Evolutionary conservation across 2,888 invertebrate species (phyloP).

Genomic region (Phragmatobia fuliginosa): DNA sequence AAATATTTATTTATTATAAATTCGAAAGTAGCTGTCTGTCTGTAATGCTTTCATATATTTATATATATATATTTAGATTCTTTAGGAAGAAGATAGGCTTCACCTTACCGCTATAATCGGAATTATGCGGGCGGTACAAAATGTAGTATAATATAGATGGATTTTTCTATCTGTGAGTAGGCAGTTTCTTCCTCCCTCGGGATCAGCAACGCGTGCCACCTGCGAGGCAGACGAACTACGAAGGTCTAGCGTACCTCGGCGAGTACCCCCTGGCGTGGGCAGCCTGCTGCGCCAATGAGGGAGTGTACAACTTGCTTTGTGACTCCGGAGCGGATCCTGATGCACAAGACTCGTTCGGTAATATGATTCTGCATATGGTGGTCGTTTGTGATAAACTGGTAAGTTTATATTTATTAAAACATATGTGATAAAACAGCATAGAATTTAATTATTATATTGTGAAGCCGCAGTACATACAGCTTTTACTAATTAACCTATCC

Average conservation of each 20-base stretch:
- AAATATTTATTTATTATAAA: too few species aligned
- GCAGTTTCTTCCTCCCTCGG: slow-evolving; percentile 97
- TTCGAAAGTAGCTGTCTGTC: too few species aligned
- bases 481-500: too few species aligned
- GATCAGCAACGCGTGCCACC: slow-evolving; percentile 95
- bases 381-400: slow-evolving; percentile 99
- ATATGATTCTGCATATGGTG: slow-evolving; percentile 99
- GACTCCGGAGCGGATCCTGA: slow-evolving; percentile 98
- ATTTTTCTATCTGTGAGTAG: slow-evolving; percentile 65
- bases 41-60: too few species aligned
- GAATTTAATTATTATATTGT: too few species aligned
- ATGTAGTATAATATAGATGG: too few species aligned
- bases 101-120: too few species aligned
- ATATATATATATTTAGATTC: too few species aligned
- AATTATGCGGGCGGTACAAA: too few species aligned
- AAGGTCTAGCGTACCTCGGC: slow-evolving; percentile 98
- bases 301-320: slow-evolving; percentile 97
- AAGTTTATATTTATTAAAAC: slow-evolving; percentile 51
- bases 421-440: too few species aligned
- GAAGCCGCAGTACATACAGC: not conserved
- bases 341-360: slow-evolving; percentile 98
- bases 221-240: slow-evolving; percentile 95
- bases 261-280: slow-evolving; percentile 99
- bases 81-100: too few species aligned
- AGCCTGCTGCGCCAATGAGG: slow-evolving; percentile 98